Percentiles rank a stretch among this genome's conserved stretches.
These are phyloP conservation scores for Tetheella fluctuosa DNA, from an alignment of 2,888 invertebrate species.

Conservation along the genomic window DNA sequence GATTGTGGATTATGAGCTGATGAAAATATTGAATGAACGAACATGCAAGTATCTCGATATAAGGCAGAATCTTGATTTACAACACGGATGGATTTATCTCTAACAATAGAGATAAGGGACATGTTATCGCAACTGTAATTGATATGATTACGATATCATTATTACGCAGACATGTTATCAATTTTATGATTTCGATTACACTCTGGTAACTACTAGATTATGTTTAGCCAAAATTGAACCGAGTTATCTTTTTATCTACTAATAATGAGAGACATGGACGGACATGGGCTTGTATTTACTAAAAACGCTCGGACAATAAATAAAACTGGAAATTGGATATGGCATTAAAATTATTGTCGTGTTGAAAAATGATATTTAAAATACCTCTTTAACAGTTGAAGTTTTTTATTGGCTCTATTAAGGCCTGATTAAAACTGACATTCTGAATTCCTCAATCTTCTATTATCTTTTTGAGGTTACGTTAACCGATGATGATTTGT, in stretches of 20 bases:
- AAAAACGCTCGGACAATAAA: background rate
- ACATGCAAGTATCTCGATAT: background rate
- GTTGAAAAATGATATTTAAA: too few species aligned
- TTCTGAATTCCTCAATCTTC: too few species aligned
- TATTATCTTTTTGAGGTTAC: too few species aligned
- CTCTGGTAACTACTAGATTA: constrained; percentile 43
- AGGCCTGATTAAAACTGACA: too few species aligned
- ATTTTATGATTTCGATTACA: constrained; percentile 38
- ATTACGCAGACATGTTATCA: constrained; percentile 33
- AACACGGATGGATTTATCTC: constrained; percentile 10
- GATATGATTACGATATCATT: constrained; percentile 46
- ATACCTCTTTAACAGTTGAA: too few species aligned
- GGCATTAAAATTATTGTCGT: background rate
- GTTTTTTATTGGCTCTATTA: too few species aligned
- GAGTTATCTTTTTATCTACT: constrained; percentile 13
- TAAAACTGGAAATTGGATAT: background rate
- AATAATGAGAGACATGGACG: constrained; percentile 2
- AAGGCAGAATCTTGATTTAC: constrained; percentile 9
- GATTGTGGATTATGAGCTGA: background rate
- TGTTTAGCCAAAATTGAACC: constrained; percentile 40
- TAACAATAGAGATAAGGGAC: constrained; percentile 16
- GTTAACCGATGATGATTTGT: too few species aligned
- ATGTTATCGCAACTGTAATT: constrained; percentile 34
- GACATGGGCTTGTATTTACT: background rate
- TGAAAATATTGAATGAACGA: constrained; percentile 1